Conservation (phyloP, 2,888 invertebrate species). For the Empis livida region DNA sequence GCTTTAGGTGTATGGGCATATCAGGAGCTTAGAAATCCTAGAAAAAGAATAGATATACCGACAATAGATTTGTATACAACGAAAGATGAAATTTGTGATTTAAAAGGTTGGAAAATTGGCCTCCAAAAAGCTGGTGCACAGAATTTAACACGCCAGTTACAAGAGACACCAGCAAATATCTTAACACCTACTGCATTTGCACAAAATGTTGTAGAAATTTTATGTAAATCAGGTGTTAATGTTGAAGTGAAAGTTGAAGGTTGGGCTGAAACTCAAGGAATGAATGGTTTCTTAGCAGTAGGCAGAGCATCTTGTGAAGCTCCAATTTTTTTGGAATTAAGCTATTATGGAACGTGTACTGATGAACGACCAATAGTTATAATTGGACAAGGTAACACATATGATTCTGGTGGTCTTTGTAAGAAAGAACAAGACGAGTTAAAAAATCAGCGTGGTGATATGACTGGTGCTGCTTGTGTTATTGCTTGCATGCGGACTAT, state of each 20-base stretch:
- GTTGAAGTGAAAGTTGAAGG: conserved; percentile 36
- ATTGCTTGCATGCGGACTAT: conserved; percentile 55
- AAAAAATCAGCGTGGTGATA: conserved; percentile 70
- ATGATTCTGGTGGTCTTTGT: conserved; percentile 62
- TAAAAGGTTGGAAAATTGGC: conserved; percentile 60
- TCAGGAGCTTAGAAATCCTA: conserved; percentile 37
- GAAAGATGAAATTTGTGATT: conserved; percentile 50
- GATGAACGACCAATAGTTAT: conserved; percentile 52
- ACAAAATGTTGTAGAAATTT: conserved; percentile 41
- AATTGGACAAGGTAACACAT: conserved; percentile 56
- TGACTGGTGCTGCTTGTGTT: conserved; percentile 73
- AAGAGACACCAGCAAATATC: conserved; percentile 68
- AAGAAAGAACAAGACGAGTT: conserved; percentile 44
- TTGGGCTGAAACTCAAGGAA: conserved; percentile 66
- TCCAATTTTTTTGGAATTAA: conserved; percentile 64
- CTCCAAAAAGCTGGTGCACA: conserved; percentile 61
- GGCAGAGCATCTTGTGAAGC: conserved; percentile 65
- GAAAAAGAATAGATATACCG: conserved; percentile 21
- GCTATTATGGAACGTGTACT: conserved; percentile 51
- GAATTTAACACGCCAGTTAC: conserved; percentile 61
- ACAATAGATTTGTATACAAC: conserved; percentile 39
- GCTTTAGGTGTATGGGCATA: conserved; percentile 55
- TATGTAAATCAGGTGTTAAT: conserved; percentile 28
- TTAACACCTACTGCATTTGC: conserved; percentile 70
- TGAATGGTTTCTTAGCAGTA: conserved; percentile 67